Conservation (phyloP, 2,113 vertebrate genomes). For the Pan troglodytes region NHGRI_mPanTro3-v2.1_pri NC_072408.2:86415501-86416000, state of each 20-base stretch:
- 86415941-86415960: slow-evolving; percentile 34
- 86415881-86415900: slow-evolving; percentile 34
- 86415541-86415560: slow-evolving; percentile 6
- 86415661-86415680: slow-evolving; percentile 58
- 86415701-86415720: not conserved
- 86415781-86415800: slow-evolving; percentile 30
- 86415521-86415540: not conserved
- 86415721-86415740: not conserved
- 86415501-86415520: not conserved
- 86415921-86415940: not conserved
- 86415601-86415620: slow-evolving; percentile 41
- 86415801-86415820: slow-evolving; percentile 18
- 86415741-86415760: slow-evolving; percentile 52
- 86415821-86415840: slow-evolving; percentile 22
- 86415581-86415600: slow-evolving; percentile 31
- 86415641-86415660: slow-evolving; percentile 61
- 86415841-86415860: slow-evolving; percentile 46
- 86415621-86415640: slow-evolving; percentile 54
- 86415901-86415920: slow-evolving; percentile 47
- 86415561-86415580: not conserved
- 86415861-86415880: not conserved
- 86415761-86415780: slow-evolving; percentile 52
- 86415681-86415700: slow-evolving; percentile 38
- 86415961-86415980: not conserved
- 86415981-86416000: not conserved